phyloP scores from a whole-genome alignment of 1,140 invertebrate genomes.

The Drosophila obscura region DNA sequence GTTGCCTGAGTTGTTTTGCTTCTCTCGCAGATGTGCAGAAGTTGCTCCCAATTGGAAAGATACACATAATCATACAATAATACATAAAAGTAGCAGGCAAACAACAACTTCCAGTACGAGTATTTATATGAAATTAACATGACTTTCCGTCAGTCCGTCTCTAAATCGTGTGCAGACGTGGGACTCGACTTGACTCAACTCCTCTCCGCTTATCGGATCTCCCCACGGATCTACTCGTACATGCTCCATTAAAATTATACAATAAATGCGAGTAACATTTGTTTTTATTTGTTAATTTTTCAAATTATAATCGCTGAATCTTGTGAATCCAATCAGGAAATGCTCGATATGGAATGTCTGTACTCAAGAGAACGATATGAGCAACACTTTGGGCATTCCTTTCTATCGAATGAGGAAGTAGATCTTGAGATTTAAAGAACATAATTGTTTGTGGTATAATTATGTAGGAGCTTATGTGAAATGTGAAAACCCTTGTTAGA shows the following conservation, averaged over 20 bases:
- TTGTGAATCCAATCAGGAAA: constrained; percentile 21
- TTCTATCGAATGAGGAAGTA: constrained; percentile 31
- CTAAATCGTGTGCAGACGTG: constrained; percentile 52
- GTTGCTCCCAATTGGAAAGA: constrained; percentile 79
- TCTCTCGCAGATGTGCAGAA: constrained; percentile 43
- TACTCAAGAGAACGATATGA: constrained; percentile 21
- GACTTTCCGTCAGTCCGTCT: constrained; percentile 28
- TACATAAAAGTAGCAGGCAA: constrained; percentile 31
- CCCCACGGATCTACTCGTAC: background rate
- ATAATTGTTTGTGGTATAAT: background rate
- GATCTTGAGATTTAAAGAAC: constrained; percentile 8
- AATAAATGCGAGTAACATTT: constrained; percentile 32
- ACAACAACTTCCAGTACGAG: constrained; percentile 18
- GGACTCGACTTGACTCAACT: constrained; percentile 19
- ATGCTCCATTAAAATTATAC: constrained; percentile 31
- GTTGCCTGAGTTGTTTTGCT: constrained; percentile 25
- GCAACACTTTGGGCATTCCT: constrained; percentile 9
- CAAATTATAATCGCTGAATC: constrained; percentile 10
- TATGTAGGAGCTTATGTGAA: too few relatives aligned
- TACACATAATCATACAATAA: constrained; percentile 47
- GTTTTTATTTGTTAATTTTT: constrained; percentile 37
- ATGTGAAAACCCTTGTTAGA: too few relatives aligned
- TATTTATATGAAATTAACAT: constrained; percentile 30
- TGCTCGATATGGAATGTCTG: constrained; percentile 23
- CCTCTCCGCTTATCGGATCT: constrained; percentile 39